Percentiles rank a stretch among this genome's conserved stretches.
These are phyloP conservation scores for Netelia inedita DNA, from an alignment of 2,888 invertebrate species.

Conservation along the genomic window DNA sequence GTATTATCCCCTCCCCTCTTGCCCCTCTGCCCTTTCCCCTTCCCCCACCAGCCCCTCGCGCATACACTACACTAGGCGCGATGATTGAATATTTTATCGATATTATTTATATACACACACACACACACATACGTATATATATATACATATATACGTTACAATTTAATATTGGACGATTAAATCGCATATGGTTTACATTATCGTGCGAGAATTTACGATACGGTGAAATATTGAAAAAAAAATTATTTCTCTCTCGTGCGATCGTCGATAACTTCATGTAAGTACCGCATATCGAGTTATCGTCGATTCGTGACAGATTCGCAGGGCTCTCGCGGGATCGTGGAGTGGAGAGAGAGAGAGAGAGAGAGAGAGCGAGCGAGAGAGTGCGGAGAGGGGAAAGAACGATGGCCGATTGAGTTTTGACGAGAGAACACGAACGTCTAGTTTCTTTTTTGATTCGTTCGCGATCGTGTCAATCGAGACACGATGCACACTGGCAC, in stretches of 20 bases:
- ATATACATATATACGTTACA: background rate
- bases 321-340: background rate
- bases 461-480: background rate
- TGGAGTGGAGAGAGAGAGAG: background rate
- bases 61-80: background rate
- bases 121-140: background rate
- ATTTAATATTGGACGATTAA: too few species aligned
- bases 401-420: background rate
- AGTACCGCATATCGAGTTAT: background rate
- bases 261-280: too few species aligned
- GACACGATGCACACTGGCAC: background rate
- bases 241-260: too few species aligned
- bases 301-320: slow-evolving; percentile 31
- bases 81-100: background rate
- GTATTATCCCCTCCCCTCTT: background rate
- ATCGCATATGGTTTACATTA: background rate
- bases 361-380: background rate
- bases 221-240: too few species aligned
- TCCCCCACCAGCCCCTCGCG: background rate
- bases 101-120: background rate
- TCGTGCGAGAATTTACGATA: background rate
- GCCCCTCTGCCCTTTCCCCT: background rate
- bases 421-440: background rate
- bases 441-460: background rate
- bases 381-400: background rate